A percentile compares a stretch with the other conserved stretches of the same genome.
Conservation (phyloP, 2,797 vertebrate species). For the Labroides dimidiatus region DNA sequence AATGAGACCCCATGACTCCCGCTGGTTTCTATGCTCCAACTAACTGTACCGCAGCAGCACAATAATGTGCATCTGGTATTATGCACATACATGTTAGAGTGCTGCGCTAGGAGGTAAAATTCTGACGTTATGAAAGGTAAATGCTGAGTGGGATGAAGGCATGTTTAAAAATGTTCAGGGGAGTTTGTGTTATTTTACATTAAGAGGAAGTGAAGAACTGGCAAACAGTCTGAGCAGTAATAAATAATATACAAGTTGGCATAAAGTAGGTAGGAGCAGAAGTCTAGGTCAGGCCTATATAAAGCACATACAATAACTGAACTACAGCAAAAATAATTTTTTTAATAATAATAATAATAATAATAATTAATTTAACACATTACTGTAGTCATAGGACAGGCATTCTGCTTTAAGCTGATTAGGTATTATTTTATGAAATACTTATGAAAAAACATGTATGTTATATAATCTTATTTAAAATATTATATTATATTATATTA, state of each 20-base stretch:
- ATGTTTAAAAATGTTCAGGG: neutral
- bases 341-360: too few relatives aligned
- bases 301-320: neutral
- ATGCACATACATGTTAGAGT: neutral
- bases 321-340: neutral
- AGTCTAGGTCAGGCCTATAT: neutral
- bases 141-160: slow-evolving; percentile 10
- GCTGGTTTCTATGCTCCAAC: neutral
- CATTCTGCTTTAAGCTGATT: neutral
- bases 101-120: neutral
- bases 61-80: too few relatives aligned
- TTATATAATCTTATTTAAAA: too few relatives aligned
- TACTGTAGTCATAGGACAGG: neutral
- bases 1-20: slow-evolving; percentile 11
- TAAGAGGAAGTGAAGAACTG: slow-evolving; percentile 13
- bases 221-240: slow-evolving; percentile 22
- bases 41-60: neutral
- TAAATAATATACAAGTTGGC: slow-evolving; percentile 12
- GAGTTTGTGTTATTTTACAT: slow-evolving; percentile 11
- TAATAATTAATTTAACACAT: too few relatives aligned
- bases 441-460: too few relatives aligned
- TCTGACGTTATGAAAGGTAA: neutral
- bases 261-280: neutral
- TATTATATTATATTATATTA: too few relatives aligned
- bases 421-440: neutral